phyloP scores from a whole-genome alignment of 2,113 vertebrate species.

The Erpornis zantholeuca region DNA sequence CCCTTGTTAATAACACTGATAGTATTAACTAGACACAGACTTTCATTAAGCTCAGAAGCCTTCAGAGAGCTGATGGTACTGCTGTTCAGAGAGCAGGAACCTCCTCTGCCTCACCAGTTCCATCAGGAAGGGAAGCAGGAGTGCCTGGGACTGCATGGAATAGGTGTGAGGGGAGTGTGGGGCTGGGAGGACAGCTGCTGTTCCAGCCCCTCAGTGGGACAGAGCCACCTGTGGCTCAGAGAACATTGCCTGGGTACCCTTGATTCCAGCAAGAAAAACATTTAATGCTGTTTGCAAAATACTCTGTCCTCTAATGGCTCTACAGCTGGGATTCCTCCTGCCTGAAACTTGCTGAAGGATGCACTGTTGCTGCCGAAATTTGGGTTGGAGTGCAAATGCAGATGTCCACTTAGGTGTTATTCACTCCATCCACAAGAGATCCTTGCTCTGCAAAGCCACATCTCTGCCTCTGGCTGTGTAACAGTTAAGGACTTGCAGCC shows the following conservation, averaged over 20 bases:
- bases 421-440: not conserved
- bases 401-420: not conserved
- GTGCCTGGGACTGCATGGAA: not conserved
- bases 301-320: not conserved
- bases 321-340: not conserved
- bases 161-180: not conserved
- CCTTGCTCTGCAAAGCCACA: not conserved
- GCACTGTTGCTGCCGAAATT: not conserved
- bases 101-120: not conserved
- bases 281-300: not conserved
- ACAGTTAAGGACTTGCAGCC: not conserved
- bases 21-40: slow-evolving; percentile 15
- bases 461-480: not conserved
- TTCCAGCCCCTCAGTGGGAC: not conserved
- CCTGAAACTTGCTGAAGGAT: not conserved
- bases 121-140: not conserved
- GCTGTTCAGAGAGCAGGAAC: not conserved
- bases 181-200: not conserved
- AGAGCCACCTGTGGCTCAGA: not conserved
- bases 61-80: not conserved
- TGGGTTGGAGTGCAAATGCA: not conserved
- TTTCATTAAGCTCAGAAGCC: slow-evolving; percentile 26
- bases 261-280: not conserved
- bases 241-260: not conserved
- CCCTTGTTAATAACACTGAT: slow-evolving; percentile 19